Evolutionary conservation across 2,113 vertebrate species (phyloP).

Genomic region (Calyptomena viridis): DNA sequence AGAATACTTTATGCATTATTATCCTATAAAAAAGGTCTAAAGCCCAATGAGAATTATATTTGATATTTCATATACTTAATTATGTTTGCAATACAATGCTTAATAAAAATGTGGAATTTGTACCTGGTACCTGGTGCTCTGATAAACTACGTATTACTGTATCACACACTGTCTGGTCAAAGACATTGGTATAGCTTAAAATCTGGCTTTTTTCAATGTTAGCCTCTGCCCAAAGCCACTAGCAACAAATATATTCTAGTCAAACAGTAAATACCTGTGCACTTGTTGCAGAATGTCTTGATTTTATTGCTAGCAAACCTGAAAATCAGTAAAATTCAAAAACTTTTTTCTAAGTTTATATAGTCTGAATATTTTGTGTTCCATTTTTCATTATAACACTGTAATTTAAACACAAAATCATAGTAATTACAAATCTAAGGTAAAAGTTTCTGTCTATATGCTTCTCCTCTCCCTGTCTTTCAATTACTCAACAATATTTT

Average conservation of each 20-base stretch:
- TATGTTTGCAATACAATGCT: not conserved
- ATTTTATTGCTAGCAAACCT: not conserved
- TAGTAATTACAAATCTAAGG: not conserved
- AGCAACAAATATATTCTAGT: not conserved
- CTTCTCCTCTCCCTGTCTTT: not conserved
- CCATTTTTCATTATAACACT: too few relatives aligned
- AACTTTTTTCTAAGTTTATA: not conserved
- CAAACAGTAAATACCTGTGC: not conserved
- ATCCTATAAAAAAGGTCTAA: not conserved
- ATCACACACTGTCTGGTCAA: not conserved
- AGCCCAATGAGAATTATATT: not conserved
- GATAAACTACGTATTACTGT: not conserved
- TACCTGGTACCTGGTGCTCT: not conserved
- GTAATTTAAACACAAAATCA: too few relatives aligned
- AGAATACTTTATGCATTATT: not conserved
- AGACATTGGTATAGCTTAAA: not conserved
- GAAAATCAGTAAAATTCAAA: not conserved
- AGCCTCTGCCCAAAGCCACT: not conserved
- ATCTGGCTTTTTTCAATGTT: not conserved
- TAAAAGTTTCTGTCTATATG: not conserved
- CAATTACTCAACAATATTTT: not conserved
- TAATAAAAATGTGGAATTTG: not conserved
- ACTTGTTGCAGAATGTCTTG: not conserved
- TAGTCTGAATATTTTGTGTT: not conserved
- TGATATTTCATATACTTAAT: not conserved